Base-by-base conservation (phyloP, 1,140 invertebrate species). In the Tetramorium simillimum region DNA sequence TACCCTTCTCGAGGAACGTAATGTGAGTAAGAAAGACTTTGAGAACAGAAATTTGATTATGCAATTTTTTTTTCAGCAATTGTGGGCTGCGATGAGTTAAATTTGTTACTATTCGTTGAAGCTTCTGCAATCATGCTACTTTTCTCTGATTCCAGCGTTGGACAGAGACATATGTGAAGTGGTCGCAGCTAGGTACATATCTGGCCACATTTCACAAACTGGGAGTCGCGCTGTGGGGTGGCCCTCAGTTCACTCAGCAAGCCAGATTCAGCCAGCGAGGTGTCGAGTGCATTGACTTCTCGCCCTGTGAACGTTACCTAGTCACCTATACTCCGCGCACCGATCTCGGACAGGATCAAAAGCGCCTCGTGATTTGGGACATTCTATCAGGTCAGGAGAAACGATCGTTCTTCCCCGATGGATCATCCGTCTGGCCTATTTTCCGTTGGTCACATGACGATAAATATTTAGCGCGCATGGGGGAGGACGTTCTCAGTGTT, bases 391-490 rank as follows among this genome's bases (percentile, higher is more conserved):
- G 98, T n/a, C 96, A 97, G 87, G 98, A 99, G 92, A 99, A 99
- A 94, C 96, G 99, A 93, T 97, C 97, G 0, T 99, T 99, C 94
- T 97, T 97, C 72, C 97, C 98, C 4, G 98, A 99, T 70, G 97
- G 97, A 1, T 97, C 97, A 24, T 96, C 97, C 0, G 96, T 97
- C 0, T 99, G 99, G 97, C 99, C 99, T 0, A 98, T 99, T 72
- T 99, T 99, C 95, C 98, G 98, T 86, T 99, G 99, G 99, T 99
- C 98, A 40, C 97, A 98, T 93, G 99, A 99, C 95, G 99, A 99
- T 93, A 98, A 98, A 94, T 99, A 98, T 95, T 99, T 99, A 95
- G 99, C 98, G 2, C 97, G 98, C 77, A 97, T 99, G 95, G 97
- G 98, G 89, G 96, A 96, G 53, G 98, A 98, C 92, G 95, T 97